Evolutionary conservation across 1,140 invertebrate species (phyloP), one percentile per base, ranked within the genome.

Genomic region (Cydia splendana): DNA sequence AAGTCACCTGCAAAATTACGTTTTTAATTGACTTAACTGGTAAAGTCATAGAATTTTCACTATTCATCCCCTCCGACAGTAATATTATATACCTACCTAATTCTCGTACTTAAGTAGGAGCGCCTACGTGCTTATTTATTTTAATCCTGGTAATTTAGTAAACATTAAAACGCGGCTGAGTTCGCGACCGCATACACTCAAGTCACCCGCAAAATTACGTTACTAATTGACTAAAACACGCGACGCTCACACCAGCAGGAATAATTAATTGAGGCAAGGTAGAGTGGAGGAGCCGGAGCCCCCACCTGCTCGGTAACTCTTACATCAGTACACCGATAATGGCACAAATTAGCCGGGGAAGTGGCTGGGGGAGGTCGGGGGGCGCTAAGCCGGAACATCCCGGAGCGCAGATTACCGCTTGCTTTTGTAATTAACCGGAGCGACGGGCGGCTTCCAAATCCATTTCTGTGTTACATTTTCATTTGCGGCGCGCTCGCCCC

Each of bases 181-280:
- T 85, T 85, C 81, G 84, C 86, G 85, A 82, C 85, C 84, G 81
- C 88, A 86, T 85, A 87, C 87, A 89, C 91, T 93, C 91, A 90
- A 93, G 89, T 91, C 88, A 91, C 86, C 90, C 91, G 89, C 91
- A 93, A 93, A 93, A 93, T 93, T 93, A 93, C 91, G 89, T 93
- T 93, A 93, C 90, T 93, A 93, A 93, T 93, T 93, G 91, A 93
- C 88, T 93, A 90, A 93, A 93, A 93, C 91, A 91, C 90, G 91
- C 91, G 91, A 93, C 90, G 87, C 90, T 91, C 89, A 91, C 91
- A 91, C 90, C 91, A 88, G 91, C 88, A 82, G 85, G 90, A 93
- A 91, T 93, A 93, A 93, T 93, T 93, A 93, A 93, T 92, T 91
- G 91, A 90, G 90, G 85, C 81, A 84, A 82, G 88, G 90, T 80